Evolutionary conservation across 2,113 vertebrate genomes (phyloP).

Genomic region (Engraulis encrasicolus): DNA sequence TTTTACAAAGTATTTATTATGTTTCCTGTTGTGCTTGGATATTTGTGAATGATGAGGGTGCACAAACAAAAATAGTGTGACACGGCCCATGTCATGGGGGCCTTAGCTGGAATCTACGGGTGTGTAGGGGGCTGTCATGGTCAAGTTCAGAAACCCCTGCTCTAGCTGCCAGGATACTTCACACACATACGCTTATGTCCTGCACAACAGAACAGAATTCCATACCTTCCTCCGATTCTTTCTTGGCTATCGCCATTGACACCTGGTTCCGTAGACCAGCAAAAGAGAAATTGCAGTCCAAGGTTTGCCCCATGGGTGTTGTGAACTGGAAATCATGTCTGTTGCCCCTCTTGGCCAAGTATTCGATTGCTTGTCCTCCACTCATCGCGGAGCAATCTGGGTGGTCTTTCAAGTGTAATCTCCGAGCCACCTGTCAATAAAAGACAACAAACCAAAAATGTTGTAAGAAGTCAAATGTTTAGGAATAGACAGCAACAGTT

Average conservation of each 20-base stretch:
- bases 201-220: background rate
- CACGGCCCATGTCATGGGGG: no score
- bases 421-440: constrained; percentile 83
- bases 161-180: no score
- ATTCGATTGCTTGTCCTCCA: constrained; percentile 90
- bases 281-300: constrained; percentile 92
- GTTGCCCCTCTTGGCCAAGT: constrained; percentile 82
- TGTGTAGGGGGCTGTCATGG: no score
- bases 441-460: background rate
- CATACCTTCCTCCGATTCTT: constrained; percentile 90
- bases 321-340: constrained; percentile 65
- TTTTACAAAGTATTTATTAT: no score
- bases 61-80: no score
- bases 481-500: background rate
- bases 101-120: no score
- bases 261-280: constrained; percentile 80
- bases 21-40: no score
- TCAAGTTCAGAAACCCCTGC: no score
- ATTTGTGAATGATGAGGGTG: no score
- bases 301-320: constrained; percentile 78
- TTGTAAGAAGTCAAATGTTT: background rate
- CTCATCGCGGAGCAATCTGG: constrained; percentile 80
- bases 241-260: constrained; percentile 70
- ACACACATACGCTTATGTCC: no score
- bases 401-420: constrained; percentile 84